Evolutionary conservation across 2,888 invertebrate genomes (phyloP), one percentile per base, ranked within the genome.

Genomic region (Trissolcus brochymenae): DNA sequence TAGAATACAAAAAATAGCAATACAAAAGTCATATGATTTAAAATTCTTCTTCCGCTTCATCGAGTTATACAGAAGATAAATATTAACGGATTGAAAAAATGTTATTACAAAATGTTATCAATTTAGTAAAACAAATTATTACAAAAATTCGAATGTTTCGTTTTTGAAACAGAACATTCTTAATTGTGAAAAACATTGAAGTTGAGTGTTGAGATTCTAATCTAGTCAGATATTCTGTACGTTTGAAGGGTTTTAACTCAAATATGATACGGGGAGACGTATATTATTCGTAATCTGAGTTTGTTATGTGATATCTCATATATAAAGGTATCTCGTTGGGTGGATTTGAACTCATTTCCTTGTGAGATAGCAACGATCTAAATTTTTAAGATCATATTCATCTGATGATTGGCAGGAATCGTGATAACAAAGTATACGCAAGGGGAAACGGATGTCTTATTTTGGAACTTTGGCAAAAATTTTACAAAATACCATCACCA

Each of bases 231-330:
- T 53, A 53, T 21, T 53, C 51, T 3, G 51, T 4, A n/a, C 13
- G 7, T 13, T 53, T 21, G 16, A 13, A 53, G 19, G 51, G 51
- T 16, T 11, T 19, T 53, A 53, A 53, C 19, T 21, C 21, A 21
- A 53, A 53, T 13, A 21, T 17, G 51, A 53, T 53, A 53, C 21
- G 51, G 9, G 19, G 21, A 17, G 51, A 21, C 21, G 21, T 9
- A 19, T 53, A 53, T 53, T 53, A 53, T 53, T 53, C 51, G 21
- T 53, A 53, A 53, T 53, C 51, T 53, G 51, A 53, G 21, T 53
- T 53, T 53, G 21, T 6, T 16, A 53, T 53, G 19, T 21, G 21
- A 53, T 53, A 53, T 53, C 19, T 19, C n/a, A 53, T 21, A 21
- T 53, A 21, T 7, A 17, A 53, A 53, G 21, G 19, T 19, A 17